Conservation (phyloP, 2,888 invertebrate species). For the Athalia cordata region DNA sequence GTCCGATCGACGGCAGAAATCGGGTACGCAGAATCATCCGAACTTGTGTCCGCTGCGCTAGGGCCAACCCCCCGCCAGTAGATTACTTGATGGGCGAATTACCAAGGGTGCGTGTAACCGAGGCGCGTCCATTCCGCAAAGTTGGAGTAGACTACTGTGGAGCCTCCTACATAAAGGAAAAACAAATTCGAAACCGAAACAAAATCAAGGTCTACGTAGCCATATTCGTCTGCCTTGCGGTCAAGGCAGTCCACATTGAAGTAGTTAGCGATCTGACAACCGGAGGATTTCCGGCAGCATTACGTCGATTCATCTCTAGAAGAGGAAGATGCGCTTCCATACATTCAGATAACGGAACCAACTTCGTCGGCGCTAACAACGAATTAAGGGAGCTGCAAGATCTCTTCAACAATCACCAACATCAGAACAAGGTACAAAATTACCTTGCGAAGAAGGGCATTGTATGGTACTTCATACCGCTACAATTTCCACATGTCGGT, state of each 20-base stretch:
- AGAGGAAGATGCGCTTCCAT: conserved; percentile 48
- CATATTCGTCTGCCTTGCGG: conserved; percentile 61
- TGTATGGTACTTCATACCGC: conserved; percentile 57
- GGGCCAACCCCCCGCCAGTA: conserved; percentile 52
- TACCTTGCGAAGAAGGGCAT: conserved; percentile 46
- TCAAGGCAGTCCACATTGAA: conserved; percentile 63
- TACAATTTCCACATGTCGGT: conserved; percentile 55
- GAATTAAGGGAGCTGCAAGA: conserved; percentile 37
- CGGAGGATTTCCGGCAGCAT: conserved; percentile 49
- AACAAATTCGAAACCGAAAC: conserved; percentile 52
- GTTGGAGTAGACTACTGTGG: conserved; percentile 50
- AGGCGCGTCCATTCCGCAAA: conserved; percentile 58
- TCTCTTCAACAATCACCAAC: conserved; percentile 20
- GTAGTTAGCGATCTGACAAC: conserved; percentile 50
- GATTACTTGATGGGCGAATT: conserved; percentile 61
- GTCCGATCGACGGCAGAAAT: conserved; percentile 41
- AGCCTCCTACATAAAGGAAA: conserved; percentile 53
- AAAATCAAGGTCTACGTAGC: conserved; percentile 59
- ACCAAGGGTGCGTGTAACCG: conserved; percentile 60
- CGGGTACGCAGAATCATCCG: conserved; percentile 25
- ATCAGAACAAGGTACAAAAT: conserved; percentile 3
- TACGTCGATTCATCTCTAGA: conserved; percentile 50
- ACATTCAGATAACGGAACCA: conserved; percentile 34
- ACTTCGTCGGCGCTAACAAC: conserved; percentile 36
- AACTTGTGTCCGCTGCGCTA: conserved; percentile 45